Base-by-base conservation (phyloP, 1,140 invertebrate genomes). In the Sinonovacula constricta region DNA sequence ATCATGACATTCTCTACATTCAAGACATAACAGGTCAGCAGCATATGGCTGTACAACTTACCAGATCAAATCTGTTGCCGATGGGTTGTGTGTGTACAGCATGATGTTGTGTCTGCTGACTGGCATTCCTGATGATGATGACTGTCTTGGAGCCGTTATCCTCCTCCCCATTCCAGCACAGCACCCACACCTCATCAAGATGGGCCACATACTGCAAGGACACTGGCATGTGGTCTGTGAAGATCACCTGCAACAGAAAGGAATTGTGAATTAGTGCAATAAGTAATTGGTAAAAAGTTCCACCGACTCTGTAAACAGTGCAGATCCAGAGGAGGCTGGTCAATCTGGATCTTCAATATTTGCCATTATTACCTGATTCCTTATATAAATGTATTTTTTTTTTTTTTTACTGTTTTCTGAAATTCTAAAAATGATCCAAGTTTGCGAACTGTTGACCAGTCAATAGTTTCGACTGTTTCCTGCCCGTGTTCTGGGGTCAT, bases 21-120 rank as follows among this genome's bases (percentile, higher is more conserved):
- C n/a, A n/a, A n/a, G n/a, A n/a, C n/a, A n/a, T n/a, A n/a, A n/a
- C n/a, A n/a, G n/a, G n/a, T n/a, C n/a, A n/a, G n/a, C n/a, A n/a
- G n/a, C n/a, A n/a, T n/a, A n/a, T n/a, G n/a, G n/a, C n/a, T n/a
- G 39, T 45, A 18, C 7, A 10, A 60, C 82, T 85, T 22, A 96
- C 95, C 65, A 95, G 91, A 91, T 95, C 95, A 89, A 96, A 95
- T 86, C 95, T 94, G 5, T 95, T 94, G 84, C 95, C 94, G 34
- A 96, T 94, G 2, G 95, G 95, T 86, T 95, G 95, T 0, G 95
- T 95, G 87, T 96, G 95, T 1, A 96, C 94, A 0, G 94, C 94
- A 85, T 95, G 94, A 86, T 96, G 95, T 87, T 95, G 95, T 77
- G 93, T 92, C 87, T 95, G 95, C 87, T 95, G 93, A 18, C 93